Percentiles rank a stretch among this genome's conserved stretches.
phyloP scores from a whole-genome alignment of 2,113 vertebrate genomes.

The Odocoileus hemionus region DNA sequence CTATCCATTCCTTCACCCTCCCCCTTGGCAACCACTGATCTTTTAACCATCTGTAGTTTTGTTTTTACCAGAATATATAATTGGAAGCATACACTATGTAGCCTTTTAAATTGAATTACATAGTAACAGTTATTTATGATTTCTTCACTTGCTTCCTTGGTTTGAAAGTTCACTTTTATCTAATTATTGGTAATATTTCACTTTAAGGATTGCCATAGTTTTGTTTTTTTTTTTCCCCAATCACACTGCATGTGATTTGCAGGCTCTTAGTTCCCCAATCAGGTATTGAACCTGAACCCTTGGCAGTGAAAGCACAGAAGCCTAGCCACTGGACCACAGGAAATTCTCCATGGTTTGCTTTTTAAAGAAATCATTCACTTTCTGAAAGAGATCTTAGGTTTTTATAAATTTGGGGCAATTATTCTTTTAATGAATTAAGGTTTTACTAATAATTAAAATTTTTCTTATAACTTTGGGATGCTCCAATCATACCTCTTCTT shows the following conservation, averaged over 20 bases:
- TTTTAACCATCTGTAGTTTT: not conserved
- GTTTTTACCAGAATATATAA: not conserved
- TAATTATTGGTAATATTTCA: not conserved
- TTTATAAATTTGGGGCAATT: not conserved
- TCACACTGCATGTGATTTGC: not conserved
- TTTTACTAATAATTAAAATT: not conserved
- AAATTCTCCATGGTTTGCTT: not conserved
- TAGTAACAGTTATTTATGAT: not conserved
- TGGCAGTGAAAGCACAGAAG: not conserved
- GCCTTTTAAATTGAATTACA: not conserved
- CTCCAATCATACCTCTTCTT: not conserved
- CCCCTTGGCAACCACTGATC: not conserved
- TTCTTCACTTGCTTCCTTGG: not conserved
- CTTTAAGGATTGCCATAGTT: not conserved
- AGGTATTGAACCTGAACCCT: not conserved
- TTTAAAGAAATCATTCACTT: not conserved
- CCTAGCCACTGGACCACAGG: no score
- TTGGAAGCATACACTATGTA: not conserved
- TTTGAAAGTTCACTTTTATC: not conserved
- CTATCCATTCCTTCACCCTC: no score
- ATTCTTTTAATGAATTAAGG: not conserved
- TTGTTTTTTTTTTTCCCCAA: not conserved
- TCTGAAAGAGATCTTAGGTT: not conserved
- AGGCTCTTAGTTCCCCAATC: not conserved
- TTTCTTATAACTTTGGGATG: not conserved